Evolutionary conservation across 2,113 vertebrate species (phyloP), one percentile per base, ranked within the genome.

Genomic region (Bujurquina vittata): DNA sequence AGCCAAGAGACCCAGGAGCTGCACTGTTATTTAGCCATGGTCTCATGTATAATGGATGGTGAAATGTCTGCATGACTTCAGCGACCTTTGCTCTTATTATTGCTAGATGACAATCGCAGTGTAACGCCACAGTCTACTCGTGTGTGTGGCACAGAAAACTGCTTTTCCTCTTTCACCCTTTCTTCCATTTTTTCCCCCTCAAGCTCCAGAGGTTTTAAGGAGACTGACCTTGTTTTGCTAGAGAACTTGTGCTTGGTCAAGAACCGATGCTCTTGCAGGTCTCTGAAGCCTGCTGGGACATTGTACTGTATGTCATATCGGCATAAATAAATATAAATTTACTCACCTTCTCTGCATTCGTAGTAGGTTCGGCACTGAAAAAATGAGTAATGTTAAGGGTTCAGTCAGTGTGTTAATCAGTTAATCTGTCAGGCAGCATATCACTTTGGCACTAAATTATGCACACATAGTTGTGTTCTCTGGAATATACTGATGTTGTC

Each of bases 11-110:
- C 20, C 67, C 46, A 72, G 77, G 40, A 79, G 62, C 58, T 81
- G 35, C 76, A 52, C 81, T 54, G 49, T 87, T 77, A 67, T 77
- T 83, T 52, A 73, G 75, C 79, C 59, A 2, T 49, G n/a, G 69
- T 43, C 58, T 87, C 69, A 81, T 90, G 76, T 79, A 88, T 88
- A 86, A 92, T 87, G 61, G 69, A 87, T 87, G 84, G 77, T 49
- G 26, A 79, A 89, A 88, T 84, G 15, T 85, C 78, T 88, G 77
- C 55, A 77, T 77, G 55, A 84, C 77, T 88, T 49, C 55, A 59
- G 65, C 15, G 52, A 86, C 77, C 84, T 87, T 87, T 87, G 81
- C 75, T 87, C 63, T 87, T 18, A 75, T 87, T 75, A 82, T 69
- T 79, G 31, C 63, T 22, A 63, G 49, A 35, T 86, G 75, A 62